Percentiles rank a stretch among this genome's conserved stretches.
phyloP scores from a whole-genome alignment of 2,797 vertebrate genomes.

The Neostethus bicornis region DNA sequence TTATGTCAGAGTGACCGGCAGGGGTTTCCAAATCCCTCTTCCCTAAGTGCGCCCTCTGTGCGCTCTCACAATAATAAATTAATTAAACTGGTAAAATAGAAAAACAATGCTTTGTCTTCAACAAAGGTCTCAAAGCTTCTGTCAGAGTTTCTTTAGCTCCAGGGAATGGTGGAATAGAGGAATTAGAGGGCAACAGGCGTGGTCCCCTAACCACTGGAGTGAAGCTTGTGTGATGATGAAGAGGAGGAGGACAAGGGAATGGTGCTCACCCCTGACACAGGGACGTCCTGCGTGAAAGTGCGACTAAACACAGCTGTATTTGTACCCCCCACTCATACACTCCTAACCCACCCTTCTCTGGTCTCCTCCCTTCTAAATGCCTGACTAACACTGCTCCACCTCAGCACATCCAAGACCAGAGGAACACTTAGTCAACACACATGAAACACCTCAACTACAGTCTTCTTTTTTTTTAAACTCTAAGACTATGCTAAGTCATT shows the following conservation, averaged over 20 bases:
- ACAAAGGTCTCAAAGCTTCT: neutral
- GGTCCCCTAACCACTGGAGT: constrained; percentile 65
- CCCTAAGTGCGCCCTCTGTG: constrained; percentile 24
- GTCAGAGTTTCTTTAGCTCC: constrained; percentile 6
- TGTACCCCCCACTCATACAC: constrained; percentile 42
- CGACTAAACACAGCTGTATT: constrained; percentile 72
- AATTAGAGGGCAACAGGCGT: constrained; percentile 58
- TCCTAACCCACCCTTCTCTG: constrained; percentile 31
- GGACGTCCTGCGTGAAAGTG: constrained; percentile 58
- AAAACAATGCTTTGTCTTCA: constrained; percentile 1
- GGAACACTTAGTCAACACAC: too few species aligned
- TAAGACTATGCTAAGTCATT: neutral
- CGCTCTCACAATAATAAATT: constrained; percentile 66
- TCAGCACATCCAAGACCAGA: constrained; percentile 1
- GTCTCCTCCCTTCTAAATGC: constrained; percentile 34
- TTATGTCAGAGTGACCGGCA: constrained; percentile 17
- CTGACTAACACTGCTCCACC: constrained; percentile 4
- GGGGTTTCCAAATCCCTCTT: constrained; percentile 30
- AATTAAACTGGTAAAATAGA: neutral
- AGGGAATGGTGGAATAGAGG: constrained; percentile 19
- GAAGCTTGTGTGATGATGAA: constrained; percentile 16
- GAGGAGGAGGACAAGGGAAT: constrained; percentile 21
- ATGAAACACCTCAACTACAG: too few species aligned
- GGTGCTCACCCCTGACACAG: constrained; percentile 45
- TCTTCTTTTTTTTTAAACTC: neutral